phyloP scores from a whole-genome alignment of 30 jellyfish, hydroid and myxozoan genomes.

The Aurelia aurita region DNA sequence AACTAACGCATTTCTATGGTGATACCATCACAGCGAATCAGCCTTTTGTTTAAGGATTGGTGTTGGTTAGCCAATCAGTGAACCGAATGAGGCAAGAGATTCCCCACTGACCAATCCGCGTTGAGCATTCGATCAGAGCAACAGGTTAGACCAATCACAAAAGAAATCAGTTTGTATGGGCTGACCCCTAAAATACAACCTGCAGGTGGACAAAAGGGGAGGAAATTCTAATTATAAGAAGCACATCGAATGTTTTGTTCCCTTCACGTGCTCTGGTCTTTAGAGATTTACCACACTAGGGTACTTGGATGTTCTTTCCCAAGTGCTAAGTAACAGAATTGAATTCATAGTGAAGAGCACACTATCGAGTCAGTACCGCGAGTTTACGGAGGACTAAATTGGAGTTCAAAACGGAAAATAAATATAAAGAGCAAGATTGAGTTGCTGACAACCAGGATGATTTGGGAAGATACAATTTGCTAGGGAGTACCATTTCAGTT shows the following conservation, averaged over 20 bases:
- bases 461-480: no score
- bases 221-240: slow-evolving; percentile 49
- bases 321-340: slow-evolving; percentile 30
- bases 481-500: no score
- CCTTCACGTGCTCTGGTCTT: slow-evolving; percentile 70
- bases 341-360: no score
- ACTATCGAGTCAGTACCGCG: no score
- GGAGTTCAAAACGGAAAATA: no score
- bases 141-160: slow-evolving; percentile 69
- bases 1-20: not conserved
- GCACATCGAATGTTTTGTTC: slow-evolving; percentile 65
- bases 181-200: slow-evolving; percentile 67
- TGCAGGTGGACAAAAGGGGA: slow-evolving; percentile 67
- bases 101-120: not conserved
- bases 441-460: no score
- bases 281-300: slow-evolving; percentile 56
- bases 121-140: not conserved
- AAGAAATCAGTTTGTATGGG: slow-evolving; percentile 59
- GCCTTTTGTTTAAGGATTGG: not conserved
- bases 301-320: slow-evolving; percentile 4
- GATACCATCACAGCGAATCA: not conserved
- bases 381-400: no score
- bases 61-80: not conserved
- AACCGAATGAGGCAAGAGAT: not conserved
- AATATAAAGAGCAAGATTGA: no score